Conservation (phyloP, 1,140 invertebrate genomes). For the Neotoxoptera formosana region DNA sequence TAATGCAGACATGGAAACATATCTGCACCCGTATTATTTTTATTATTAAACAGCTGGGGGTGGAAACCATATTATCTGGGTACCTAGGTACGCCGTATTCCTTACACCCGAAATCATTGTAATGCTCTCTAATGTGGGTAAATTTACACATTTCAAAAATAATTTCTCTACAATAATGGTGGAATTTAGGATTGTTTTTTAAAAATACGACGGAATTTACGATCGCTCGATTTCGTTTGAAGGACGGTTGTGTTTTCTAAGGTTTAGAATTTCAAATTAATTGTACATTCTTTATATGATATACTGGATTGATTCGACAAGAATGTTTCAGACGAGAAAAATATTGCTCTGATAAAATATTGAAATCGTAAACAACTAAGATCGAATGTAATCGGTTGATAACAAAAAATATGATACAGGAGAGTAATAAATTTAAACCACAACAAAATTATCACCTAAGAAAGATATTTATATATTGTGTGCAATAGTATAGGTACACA, state of each 20-base stretch:
- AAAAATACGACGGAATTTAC: not conserved
- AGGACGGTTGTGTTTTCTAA: not conserved
- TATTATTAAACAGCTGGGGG: not conserved
- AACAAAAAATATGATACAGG: not conserved
- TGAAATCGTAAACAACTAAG: not conserved
- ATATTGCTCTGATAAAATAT: not conserved
- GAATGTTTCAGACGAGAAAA: not conserved
- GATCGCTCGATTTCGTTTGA: not conserved
- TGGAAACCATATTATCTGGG: not conserved
- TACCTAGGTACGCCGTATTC: not conserved
- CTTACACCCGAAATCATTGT: not conserved
- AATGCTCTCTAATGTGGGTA: not conserved
- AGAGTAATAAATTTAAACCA: not conserved
- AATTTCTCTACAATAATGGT: not conserved
- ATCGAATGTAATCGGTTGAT: not conserved
- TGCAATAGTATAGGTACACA: too few relatives aligned
- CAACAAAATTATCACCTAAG: not conserved
- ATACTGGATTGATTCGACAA: not conserved
- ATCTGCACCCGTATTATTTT: not conserved
- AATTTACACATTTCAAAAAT: not conserved
- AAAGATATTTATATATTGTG: not conserved
- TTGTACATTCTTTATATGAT: not conserved
- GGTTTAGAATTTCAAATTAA: constrained; percentile 4
- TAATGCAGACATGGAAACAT: not conserved
- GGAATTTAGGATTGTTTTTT: constrained; percentile 1